Percentiles rank a stretch among this genome's conserved stretches.
Conservation (phyloP, 1,140 invertebrate genomes). For the Aplysia californica region DNA sequence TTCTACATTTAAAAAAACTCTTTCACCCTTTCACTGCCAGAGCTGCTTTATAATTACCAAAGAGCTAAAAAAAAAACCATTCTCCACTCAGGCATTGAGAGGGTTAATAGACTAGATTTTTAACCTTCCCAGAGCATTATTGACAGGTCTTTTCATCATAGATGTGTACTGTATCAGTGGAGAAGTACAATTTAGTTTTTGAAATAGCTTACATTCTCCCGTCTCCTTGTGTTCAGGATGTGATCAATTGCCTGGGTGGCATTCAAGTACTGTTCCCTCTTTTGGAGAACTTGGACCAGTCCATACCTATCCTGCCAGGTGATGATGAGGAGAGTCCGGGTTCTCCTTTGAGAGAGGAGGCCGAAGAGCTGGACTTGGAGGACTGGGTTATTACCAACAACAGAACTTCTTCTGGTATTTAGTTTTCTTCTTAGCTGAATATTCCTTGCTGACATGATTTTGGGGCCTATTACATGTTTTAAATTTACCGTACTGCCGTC, state of each 20-base stretch:
- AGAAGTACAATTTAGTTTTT: not conserved
- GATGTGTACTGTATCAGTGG: not conserved
- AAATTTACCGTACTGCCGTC: too few relatives aligned
- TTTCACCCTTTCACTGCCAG: too few relatives aligned
- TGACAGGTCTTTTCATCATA: not conserved
- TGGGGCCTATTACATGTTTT: too few relatives aligned
- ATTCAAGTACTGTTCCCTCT: slow-evolving; percentile 74
- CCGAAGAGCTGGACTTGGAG: slow-evolving; percentile 50
- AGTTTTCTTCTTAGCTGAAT: too few relatives aligned
- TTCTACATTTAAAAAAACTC: too few relatives aligned
- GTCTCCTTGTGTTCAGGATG: slow-evolving; percentile 70
- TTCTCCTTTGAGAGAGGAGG: slow-evolving; percentile 9
- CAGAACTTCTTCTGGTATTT: not conserved
- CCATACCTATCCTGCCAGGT: not conserved
- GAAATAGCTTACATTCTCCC: too few relatives aligned
- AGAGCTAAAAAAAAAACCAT: too few relatives aligned
- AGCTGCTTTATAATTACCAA: too few relatives aligned
- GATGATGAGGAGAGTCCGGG: slow-evolving; percentile 25
- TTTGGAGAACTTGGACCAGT: slow-evolving; percentile 68
- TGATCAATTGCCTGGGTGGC: slow-evolving; percentile 72
- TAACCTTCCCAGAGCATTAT: too few relatives aligned
- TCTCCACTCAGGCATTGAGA: too few relatives aligned
- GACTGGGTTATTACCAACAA: slow-evolving; percentile 72
- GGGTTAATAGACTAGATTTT: too few relatives aligned
- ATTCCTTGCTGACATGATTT: not conserved